Conservation (phyloP, 2,888 invertebrate genomes). For the Scaptomyza cyrtandrae region DNA sequence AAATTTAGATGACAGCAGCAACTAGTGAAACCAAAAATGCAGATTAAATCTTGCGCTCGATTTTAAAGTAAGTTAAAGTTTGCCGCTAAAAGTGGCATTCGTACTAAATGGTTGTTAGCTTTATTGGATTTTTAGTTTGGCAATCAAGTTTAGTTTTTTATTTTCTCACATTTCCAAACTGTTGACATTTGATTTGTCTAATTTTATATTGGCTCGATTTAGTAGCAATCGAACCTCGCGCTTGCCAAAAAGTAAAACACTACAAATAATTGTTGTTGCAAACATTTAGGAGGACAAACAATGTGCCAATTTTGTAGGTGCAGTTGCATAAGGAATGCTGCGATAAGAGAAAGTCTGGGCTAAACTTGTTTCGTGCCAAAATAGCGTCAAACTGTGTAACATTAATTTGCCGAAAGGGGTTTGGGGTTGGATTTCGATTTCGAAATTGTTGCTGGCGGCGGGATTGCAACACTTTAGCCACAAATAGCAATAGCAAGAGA, state of each 20-base stretch:
- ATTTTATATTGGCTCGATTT: conserved; percentile 12
- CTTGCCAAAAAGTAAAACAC: conserved; percentile 4
- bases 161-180: too few species aligned
- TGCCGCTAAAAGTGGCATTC: too few species aligned
- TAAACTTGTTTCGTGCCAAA: conserved; percentile 57
- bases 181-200: neutral
- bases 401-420: conserved; percentile 66
- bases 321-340: neutral
- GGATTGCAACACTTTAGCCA: conserved; percentile 71
- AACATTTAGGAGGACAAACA: conserved; percentile 59
- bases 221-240: neutral
- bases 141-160: too few species aligned
- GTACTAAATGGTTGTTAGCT: too few species aligned
- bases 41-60: conserved; percentile 24
- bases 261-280: conserved; percentile 45
- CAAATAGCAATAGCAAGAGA: conserved; percentile 45
- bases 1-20: conserved; percentile 34
- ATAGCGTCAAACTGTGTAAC: conserved; percentile 62
- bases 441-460: conserved; percentile 33
- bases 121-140: too few species aligned
- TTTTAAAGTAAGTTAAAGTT: too few species aligned
- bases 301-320: conserved; percentile 65
- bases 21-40: conserved; percentile 19
- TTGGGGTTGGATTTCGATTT: too few species aligned
- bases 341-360: neutral